Evolutionary conservation across 2,113 vertebrate species (phyloP).

Genomic region (Oryzias melastigma): DNA sequence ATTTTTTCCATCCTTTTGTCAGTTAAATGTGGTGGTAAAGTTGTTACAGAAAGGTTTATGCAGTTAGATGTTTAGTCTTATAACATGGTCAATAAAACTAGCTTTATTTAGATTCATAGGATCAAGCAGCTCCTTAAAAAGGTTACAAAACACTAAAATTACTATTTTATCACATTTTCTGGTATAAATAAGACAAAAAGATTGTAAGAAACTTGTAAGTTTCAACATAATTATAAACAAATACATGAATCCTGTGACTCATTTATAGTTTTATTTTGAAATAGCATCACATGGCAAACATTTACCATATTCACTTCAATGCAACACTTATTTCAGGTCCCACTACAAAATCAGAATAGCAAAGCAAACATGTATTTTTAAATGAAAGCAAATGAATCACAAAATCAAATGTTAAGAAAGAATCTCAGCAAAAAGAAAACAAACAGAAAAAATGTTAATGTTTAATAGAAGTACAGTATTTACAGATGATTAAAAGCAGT

Average conservation of each 20-base stretch:
- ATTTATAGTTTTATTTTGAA: slow-evolving; percentile 68
- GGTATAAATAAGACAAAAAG: too few species aligned
- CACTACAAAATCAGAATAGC: slow-evolving; percentile 46
- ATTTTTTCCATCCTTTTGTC: too few species aligned
- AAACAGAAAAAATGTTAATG: slow-evolving; percentile 43
- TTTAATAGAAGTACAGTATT: slow-evolving; percentile 59
- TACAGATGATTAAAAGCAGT: slow-evolving; percentile 66
- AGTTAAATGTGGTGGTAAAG: too few species aligned
- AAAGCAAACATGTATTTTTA: slow-evolving; percentile 46
- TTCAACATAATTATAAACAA: background rate
- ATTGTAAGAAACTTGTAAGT: too few species aligned
- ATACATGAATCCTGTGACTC: background rate
- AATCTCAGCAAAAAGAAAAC: slow-evolving; percentile 16
- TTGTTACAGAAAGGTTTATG: too few species aligned
- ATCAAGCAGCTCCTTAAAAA: too few species aligned
- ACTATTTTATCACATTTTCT: too few species aligned
- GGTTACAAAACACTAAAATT: too few species aligned
- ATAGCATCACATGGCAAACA: slow-evolving; percentile 54
- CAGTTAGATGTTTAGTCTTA: too few species aligned
- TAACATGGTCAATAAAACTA: too few species aligned
- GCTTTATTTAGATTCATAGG: too few species aligned
- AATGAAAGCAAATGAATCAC: slow-evolving; percentile 1
- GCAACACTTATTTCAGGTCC: slow-evolving; percentile 41
- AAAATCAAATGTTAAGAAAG: slow-evolving; percentile 36
- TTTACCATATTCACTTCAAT: slow-evolving; percentile 36